Conservation (phyloP, 2,888 invertebrate genomes). For the Silvanus unidentatus region DNA sequence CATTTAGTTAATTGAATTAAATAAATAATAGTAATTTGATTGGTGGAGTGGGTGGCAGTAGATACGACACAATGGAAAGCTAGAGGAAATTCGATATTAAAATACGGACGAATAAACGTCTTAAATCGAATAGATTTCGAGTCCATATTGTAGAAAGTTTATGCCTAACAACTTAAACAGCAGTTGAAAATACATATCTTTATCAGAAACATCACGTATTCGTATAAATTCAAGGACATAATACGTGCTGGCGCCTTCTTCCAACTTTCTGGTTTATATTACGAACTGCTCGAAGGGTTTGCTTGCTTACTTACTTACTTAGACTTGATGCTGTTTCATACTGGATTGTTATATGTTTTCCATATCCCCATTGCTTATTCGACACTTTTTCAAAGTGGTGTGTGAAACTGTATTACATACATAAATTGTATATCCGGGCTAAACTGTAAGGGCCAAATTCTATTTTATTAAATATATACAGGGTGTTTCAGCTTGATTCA, state of each 20-base stretch:
- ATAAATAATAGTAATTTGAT: too few species aligned
- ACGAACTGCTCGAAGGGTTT: constrained; percentile 1
- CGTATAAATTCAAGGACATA: constrained; percentile 1
- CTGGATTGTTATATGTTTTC: constrained; percentile 1
- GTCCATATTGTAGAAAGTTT: constrained; percentile 1
- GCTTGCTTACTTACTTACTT: neutral
- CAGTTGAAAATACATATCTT: constrained; percentile 1
- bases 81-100: too few species aligned
- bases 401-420: neutral
- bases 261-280: constrained; percentile 2
- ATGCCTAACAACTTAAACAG: constrained; percentile 2
- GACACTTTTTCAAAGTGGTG: neutral
- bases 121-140: too few species aligned
- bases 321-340: constrained; percentile 1
- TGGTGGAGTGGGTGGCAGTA: too few species aligned
- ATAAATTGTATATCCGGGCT: neutral
- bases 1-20: too few species aligned
- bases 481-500: too few species aligned
- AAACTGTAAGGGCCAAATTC: neutral
- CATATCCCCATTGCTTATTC: neutral
- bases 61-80: too few species aligned
- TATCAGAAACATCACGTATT: constrained; percentile 3
- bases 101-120: too few species aligned
- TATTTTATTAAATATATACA: constrained; percentile 1
- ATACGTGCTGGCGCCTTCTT: constrained; percentile 3